These are phyloP conservation scores for Paralichthys olivaceus DNA, from an alignment of 2,113 vertebrate genomes.

Conservation along the genomic window DNA sequence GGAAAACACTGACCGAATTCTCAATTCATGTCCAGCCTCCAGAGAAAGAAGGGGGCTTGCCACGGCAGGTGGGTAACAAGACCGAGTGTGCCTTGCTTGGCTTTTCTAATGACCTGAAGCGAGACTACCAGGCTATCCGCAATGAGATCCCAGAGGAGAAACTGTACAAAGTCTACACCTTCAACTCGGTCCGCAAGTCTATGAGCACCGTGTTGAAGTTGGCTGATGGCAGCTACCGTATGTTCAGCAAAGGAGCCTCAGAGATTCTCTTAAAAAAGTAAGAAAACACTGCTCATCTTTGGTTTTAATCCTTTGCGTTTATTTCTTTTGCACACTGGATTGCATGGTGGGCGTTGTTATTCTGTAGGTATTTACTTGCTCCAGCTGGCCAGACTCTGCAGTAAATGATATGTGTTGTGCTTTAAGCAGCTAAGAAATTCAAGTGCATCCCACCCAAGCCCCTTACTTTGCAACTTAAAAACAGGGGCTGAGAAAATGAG, in stretches of 20 bases:
- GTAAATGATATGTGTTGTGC: slow-evolving; percentile 61
- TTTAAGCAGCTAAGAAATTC: slow-evolving; percentile 72
- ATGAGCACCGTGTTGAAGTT: slow-evolving; percentile 99
- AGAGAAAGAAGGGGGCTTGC: slow-evolving; percentile 97
- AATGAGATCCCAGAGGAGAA: slow-evolving; percentile 98
- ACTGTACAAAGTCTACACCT: slow-evolving; percentile 98
- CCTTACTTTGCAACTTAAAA: slow-evolving; percentile 70
- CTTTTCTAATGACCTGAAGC: slow-evolving; percentile 92
- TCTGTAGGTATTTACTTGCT: slow-evolving; percentile 4
- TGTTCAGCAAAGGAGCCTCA: slow-evolving; percentile 99
- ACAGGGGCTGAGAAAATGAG: slow-evolving; percentile 74
- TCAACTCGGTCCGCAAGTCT: slow-evolving; percentile 98
- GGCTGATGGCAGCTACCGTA: slow-evolving; percentile 94
- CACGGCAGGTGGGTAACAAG: slow-evolving; percentile 98
- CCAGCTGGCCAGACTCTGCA: slow-evolving; percentile 32
- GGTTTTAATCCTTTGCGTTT: background rate
- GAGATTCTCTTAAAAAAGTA: slow-evolving; percentile 99
- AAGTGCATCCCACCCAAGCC: slow-evolving; percentile 75
- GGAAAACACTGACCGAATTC: background rate
- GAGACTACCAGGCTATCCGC: slow-evolving; percentile 95
- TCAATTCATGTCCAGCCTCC: slow-evolving; percentile 83
- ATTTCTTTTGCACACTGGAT: background rate
- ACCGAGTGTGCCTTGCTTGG: slow-evolving; percentile 99
- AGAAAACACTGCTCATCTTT: slow-evolving; percentile 54
- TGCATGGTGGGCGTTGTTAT: background rate